Conservation (phyloP, 2,888 invertebrate species). For the Hyposoter didymator region DNA sequence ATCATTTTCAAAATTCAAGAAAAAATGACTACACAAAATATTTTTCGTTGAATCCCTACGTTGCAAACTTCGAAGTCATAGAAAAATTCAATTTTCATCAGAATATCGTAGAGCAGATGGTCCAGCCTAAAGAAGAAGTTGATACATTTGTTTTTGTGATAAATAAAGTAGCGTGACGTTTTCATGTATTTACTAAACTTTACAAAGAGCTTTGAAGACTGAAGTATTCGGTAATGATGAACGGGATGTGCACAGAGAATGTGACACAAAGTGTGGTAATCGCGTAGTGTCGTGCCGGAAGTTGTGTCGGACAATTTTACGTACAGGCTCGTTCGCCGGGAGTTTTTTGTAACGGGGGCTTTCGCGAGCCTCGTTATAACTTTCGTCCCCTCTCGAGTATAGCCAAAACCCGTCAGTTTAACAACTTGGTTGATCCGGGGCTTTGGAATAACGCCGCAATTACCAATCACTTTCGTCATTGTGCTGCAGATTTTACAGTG, state of each 20-base stretch:
- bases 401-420: slow-evolving; percentile 23
- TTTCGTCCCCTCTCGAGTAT: slow-evolving; percentile 43
- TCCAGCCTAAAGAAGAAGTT: neutral
- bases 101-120: no score
- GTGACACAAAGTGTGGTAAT: slow-evolving; percentile 39
- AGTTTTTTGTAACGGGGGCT: slow-evolving; percentile 51
- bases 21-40: no score
- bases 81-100: no score
- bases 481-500: slow-evolving; percentile 23
- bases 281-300: slow-evolving; percentile 59
- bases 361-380: slow-evolving; percentile 55
- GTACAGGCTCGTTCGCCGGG: slow-evolving; percentile 24
- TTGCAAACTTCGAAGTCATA: no score
- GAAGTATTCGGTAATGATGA: neutral
- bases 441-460: slow-evolving; percentile 35
- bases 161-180: neutral
- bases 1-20: no score
- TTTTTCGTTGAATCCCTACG: no score
- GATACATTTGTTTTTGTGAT: neutral
- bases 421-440: slow-evolving; percentile 14
- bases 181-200: neutral
- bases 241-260: slow-evolving; percentile 10
- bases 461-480: slow-evolving; percentile 54
- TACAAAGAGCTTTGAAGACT: slow-evolving; percentile 10
- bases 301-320: slow-evolving; percentile 42